Conservation (phyloP, 2,888 invertebrate species). For the Tachystola acroxantha region DNA sequence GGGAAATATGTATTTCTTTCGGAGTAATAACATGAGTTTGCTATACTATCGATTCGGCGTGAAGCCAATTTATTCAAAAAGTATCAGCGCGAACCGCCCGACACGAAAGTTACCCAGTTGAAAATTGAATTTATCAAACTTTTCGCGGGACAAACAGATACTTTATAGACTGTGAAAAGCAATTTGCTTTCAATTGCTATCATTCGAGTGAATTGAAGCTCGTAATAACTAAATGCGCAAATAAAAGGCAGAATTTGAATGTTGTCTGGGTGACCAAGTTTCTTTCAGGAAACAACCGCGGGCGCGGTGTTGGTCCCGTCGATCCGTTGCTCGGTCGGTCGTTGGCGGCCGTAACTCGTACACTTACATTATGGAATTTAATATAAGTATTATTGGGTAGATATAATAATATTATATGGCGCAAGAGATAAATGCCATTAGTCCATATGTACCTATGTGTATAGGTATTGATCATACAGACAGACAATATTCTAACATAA, state of each 20-base stretch:
- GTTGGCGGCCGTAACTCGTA: no score
- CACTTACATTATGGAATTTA: no score
- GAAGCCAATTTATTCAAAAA: slow-evolving; percentile 69
- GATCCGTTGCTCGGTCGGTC: no score
- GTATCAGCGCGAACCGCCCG: slow-evolving; percentile 66
- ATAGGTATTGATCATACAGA: no score
- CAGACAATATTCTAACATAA: no score
- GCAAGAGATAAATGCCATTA: no score
- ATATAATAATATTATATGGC: no score
- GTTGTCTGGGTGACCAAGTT: neutral
- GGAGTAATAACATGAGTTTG: slow-evolving; percentile 36
- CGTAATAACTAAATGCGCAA: slow-evolving; percentile 33
- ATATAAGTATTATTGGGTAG: no score
- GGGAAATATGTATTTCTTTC: slow-evolving; percentile 34
- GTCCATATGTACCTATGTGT: no score
- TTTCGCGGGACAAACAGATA: slow-evolving; percentile 68
- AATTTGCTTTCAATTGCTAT: slow-evolving; percentile 66
- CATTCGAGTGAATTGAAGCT: slow-evolving; percentile 46
- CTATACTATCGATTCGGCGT: slow-evolving; percentile 54
- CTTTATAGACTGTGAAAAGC: slow-evolving; percentile 72
- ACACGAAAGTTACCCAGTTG: slow-evolving; percentile 62
- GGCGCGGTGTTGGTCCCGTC: no score
- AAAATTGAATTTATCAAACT: slow-evolving; percentile 75
- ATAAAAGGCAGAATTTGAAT: slow-evolving; percentile 3
- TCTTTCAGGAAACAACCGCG: no score